These are phyloP conservation scores for Megalonaias nervosa DNA, from an alignment of 1,140 invertebrate species.

Conservation along the genomic window DNA sequence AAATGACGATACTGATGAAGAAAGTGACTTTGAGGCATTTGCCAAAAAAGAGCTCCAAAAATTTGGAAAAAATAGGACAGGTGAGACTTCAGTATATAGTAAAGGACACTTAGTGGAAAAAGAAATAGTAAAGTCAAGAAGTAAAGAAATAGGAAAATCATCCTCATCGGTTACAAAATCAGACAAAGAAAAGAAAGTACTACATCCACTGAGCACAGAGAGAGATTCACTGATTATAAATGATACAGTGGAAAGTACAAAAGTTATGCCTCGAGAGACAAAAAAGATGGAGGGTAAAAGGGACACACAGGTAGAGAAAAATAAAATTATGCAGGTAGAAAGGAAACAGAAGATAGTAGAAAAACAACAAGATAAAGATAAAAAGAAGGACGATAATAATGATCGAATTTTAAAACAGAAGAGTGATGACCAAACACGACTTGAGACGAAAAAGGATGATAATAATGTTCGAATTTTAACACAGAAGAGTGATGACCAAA, in stretches of 20 bases:
- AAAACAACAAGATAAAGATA: background rate
- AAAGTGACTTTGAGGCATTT: slow-evolving; percentile 27
- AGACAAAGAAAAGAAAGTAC: no score
- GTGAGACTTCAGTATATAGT: no score
- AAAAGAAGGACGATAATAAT: background rate
- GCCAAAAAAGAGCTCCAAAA: slow-evolving; percentile 5
- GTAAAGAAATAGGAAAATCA: no score
- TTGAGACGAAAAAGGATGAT: background rate
- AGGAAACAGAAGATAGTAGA: background rate
- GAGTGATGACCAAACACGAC: slow-evolving; percentile 33
- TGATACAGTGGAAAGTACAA: no score
- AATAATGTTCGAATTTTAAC: slow-evolving; percentile 3
- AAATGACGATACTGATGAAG: slow-evolving; percentile 12
- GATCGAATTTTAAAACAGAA: slow-evolving; percentile 12
- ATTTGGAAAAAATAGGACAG: background rate
- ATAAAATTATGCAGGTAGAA: slow-evolving; percentile 1
- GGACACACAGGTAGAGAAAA: background rate
- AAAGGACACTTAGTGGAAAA: no score
- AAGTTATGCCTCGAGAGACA: no score
- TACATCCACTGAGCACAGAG: no score
- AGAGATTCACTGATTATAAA: no score
- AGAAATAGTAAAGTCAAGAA: no score
- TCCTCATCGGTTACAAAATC: no score
- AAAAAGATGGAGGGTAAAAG: background rate
- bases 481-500: slow-evolving; percentile 31